A percentile compares a stretch with the other conserved stretches of the same genome.
Evolutionary conservation across 2,797 vertebrate genomes (phyloP).

Genomic region (Australoheros facetus): DNA sequence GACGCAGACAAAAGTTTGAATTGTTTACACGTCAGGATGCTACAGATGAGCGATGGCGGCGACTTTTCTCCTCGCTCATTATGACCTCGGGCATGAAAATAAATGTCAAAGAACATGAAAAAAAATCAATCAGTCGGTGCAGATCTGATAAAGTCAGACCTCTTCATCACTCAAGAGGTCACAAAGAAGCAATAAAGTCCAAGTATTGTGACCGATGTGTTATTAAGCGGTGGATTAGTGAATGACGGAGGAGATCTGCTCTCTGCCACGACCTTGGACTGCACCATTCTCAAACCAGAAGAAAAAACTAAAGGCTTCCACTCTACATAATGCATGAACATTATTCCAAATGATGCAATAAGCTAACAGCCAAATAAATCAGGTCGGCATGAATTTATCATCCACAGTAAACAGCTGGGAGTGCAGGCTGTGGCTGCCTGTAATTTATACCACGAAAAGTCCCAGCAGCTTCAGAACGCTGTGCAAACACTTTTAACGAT

Average conservation of each 20-base stretch:
- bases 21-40: background rate
- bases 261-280: background rate
- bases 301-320: slow-evolving; percentile 1
- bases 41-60: background rate
- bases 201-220: slow-evolving; percentile 18
- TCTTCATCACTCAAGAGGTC: slow-evolving; percentile 17
- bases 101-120: slow-evolving; percentile 11
- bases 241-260: background rate
- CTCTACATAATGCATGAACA: slow-evolving; percentile 24
- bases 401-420: slow-evolving; percentile 1
- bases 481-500: slow-evolving; percentile 26
- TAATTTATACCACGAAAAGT: slow-evolving; percentile 37
- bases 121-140: background rate
- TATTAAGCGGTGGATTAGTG: slow-evolving; percentile 18
- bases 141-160: slow-evolving; percentile 24
- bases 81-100: background rate
- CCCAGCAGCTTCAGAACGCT: slow-evolving; percentile 5
- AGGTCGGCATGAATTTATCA: slow-evolving; percentile 36
- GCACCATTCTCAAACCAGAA: background rate
- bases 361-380: slow-evolving; percentile 63
- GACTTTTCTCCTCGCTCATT: background rate
- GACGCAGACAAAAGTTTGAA: background rate
- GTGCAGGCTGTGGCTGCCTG: background rate
- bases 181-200: background rate
- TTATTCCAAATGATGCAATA: slow-evolving; percentile 43